phyloP scores from a whole-genome alignment of 35 echinoderm and acorn worm genomes.

The Patiria miniata region DNA sequence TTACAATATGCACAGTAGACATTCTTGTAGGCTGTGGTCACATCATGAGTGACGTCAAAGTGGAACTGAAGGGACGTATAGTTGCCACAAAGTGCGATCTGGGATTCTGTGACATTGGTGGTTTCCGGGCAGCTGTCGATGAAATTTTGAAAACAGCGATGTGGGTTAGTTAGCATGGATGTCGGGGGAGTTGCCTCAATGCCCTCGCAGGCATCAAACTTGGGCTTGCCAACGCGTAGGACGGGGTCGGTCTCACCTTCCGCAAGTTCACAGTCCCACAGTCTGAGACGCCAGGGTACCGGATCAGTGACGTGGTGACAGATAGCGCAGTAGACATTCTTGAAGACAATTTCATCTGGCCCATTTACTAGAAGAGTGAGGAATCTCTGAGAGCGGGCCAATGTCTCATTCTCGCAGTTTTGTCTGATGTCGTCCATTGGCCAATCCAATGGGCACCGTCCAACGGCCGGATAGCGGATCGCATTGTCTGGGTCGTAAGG shows the following conservation, averaged over 20 bases:
- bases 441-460: not conserved
- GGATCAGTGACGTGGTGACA: not conserved
- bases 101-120: not conserved
- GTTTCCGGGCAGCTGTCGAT: not conserved
- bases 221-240: not conserved
- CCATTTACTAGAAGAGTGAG: not conserved
- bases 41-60: not conserved
- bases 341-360: not conserved
- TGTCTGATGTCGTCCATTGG: not conserved
- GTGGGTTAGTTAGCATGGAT: not conserved
- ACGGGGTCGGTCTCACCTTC: not conserved
- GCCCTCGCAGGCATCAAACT: not conserved
- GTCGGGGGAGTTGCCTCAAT: not conserved
- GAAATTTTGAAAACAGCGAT: not conserved
- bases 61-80: not conserved
- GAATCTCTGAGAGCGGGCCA: not conserved
- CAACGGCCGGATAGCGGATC: not conserved
- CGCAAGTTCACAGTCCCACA: not conserved
- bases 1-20: not conserved
- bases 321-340: constrained; percentile 18
- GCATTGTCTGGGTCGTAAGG: not conserved
- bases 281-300: not conserved
- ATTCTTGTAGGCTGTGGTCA: not conserved
- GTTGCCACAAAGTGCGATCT: not conserved
- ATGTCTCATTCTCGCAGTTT: not conserved